Percentiles rank a stretch among this genome's conserved stretches.
phyloP scores from a whole-genome alignment of 2,888 invertebrate genomes.

The Leptopterna dolabrata region DNA sequence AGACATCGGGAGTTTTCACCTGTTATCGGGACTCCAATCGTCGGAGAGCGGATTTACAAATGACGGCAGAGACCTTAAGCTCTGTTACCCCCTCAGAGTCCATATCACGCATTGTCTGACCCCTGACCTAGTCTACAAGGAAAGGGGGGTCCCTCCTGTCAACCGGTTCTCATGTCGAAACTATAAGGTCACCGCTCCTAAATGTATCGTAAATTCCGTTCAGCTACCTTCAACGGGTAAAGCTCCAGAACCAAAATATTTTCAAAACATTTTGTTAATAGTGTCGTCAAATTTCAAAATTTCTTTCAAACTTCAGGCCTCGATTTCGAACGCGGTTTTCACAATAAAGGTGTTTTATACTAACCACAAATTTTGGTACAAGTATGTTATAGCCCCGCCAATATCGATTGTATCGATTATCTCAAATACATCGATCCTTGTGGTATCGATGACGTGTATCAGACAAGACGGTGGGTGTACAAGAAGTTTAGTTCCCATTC shows the following conservation, averaged over 20 bases:
- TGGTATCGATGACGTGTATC: too few species aligned
- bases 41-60: not conserved
- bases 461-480: too few species aligned
- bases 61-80: not conserved
- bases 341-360: too few species aligned
- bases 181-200: not conserved
- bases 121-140: not conserved
- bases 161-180: conserved; percentile 24
- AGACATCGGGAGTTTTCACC: too few species aligned
- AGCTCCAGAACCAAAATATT: not conserved
- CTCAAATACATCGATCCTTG: too few species aligned
- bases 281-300: not conserved
- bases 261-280: not conserved
- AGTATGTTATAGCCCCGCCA: too few species aligned
- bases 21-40: too few species aligned
- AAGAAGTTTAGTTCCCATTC: too few species aligned
- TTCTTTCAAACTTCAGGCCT: too few species aligned
- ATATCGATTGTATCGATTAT: too few species aligned
- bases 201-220: not conserved
- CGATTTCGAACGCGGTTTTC: too few species aligned
- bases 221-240: not conserved
- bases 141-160: not conserved
- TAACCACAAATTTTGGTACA: too few species aligned
- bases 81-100: not conserved
- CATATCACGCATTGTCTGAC: not conserved